Evolutionary conservation across 2,888 invertebrate genomes (phyloP).

Genomic region (Mythimna pallens): DNA sequence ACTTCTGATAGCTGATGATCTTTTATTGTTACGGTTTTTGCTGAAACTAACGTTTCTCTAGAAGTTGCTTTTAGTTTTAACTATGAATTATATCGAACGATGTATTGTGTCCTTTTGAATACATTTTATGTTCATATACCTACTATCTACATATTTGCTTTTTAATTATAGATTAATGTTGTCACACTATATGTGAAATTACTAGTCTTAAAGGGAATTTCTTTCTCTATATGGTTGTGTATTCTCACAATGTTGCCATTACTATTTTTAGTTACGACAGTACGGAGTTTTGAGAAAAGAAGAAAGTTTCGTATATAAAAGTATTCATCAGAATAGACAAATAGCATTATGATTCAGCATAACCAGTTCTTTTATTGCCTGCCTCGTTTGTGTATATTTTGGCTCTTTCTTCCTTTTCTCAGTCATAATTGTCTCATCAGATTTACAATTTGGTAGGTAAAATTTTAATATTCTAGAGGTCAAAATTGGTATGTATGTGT

Average conservation of each 20-base stretch:
- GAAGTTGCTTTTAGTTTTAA: conserved; percentile 31
- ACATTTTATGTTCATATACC: neutral
- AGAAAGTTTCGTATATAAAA: neutral
- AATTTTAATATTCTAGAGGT: no score
- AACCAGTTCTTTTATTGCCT: neutral
- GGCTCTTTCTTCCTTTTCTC: no score
- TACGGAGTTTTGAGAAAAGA: neutral
- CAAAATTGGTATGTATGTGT: no score
- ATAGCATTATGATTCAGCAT: neutral
- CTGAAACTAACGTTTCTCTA: conserved; percentile 15
- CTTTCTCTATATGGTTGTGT: neutral
- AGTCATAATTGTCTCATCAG: no score
- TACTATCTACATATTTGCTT: neutral
- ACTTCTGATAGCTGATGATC: conserved; percentile 57
- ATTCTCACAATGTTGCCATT: conserved; percentile 14
- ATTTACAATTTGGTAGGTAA: no score
- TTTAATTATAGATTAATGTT: conserved; percentile 12
- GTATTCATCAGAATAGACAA: neutral
- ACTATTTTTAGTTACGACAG: neutral
- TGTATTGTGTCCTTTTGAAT: conserved; percentile 28
- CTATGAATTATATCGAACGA: conserved; percentile 35
- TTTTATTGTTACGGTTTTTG: conserved; percentile 61
- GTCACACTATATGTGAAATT: neutral
- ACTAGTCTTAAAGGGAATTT: neutral
- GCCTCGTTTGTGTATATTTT: neutral